These are phyloP conservation scores for Phrynocephalus versicolor DNA, from an alignment of 2,113 vertebrate species.

Conservation along the genomic window DNA sequence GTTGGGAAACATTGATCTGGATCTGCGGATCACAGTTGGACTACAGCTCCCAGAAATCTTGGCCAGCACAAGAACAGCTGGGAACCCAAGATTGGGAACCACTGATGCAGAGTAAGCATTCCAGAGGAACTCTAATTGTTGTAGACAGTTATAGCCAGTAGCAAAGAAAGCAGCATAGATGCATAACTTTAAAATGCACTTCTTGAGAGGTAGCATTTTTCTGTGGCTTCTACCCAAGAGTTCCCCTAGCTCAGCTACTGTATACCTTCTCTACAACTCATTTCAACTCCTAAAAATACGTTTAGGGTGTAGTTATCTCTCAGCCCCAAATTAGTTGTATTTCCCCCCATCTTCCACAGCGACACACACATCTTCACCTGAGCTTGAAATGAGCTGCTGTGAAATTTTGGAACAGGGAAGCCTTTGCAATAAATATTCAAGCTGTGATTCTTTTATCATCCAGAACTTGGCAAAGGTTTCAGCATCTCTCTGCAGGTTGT, in stretches of 20 bases:
- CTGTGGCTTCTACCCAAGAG: constrained; percentile 23
- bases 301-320: neutral
- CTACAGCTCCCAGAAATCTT: too few relatives aligned
- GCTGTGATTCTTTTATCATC: neutral
- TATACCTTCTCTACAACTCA: neutral
- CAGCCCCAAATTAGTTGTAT: neutral
- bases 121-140: neutral
- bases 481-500: neutral
- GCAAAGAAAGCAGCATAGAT: neutral
- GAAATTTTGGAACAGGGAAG: neutral
- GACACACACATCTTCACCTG: neutral
- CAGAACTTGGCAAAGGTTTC: neutral
- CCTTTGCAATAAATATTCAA: neutral
- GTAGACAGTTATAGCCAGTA: neutral
- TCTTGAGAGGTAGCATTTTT: constrained; percentile 15
- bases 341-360: too few relatives aligned
- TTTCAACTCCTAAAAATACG: neutral
- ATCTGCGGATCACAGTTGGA: too few relatives aligned
- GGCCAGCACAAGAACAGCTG: too few relatives aligned
- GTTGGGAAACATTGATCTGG: too few relatives aligned
- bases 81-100: too few relatives aligned
- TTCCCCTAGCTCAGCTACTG: neutral
- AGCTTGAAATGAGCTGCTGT: neutral
- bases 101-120: too few relatives aligned
- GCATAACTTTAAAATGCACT: constrained; percentile 9